A percentile compares a stretch with the other conserved stretches of the same genome.
Conservation (phyloP, 1,140 invertebrate species). For the Drosophila seguyi region DNA sequence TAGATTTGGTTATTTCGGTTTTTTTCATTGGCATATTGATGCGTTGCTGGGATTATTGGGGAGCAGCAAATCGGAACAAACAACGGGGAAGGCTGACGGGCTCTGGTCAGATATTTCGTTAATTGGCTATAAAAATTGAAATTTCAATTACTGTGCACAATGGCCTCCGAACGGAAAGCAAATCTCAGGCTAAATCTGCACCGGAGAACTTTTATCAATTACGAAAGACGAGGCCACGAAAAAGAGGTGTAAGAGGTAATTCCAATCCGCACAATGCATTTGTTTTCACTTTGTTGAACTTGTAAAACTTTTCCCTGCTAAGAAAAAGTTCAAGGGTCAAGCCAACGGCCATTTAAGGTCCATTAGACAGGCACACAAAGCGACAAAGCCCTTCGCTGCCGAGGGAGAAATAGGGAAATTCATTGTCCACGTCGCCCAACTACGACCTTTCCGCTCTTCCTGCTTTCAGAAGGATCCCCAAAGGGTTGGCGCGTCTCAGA, state of each 20-base stretch:
- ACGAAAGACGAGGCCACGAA: conserved; percentile 10
- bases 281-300: conserved; percentile 69
- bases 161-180: conserved; percentile 9
- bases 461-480: conserved; percentile 1
- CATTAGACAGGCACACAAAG: conserved; percentile 63
- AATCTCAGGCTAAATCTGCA: conserved; percentile 38
- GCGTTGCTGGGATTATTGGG: conserved; percentile 11
- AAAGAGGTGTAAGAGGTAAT: conserved; percentile 46
- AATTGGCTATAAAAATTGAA: conserved; percentile 25
- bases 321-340: conserved; percentile 62
- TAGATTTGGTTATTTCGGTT: conserved; percentile 15
- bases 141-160: conserved; percentile 32
- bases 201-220: conserved; percentile 55
- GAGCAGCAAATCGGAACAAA: conserved; percentile 44
- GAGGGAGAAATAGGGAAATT: conserved; percentile 42
- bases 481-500: conserved; percentile 40
- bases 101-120: background rate
- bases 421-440: conserved; percentile 54
- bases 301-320: conserved; percentile 34
- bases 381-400: conserved; percentile 6
- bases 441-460: conserved; percentile 12
- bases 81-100: conserved; percentile 25
- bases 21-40: conserved; percentile 42
- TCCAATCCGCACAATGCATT: conserved; percentile 46
- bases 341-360: conserved; percentile 68